phyloP scores from a whole-genome alignment of 1,140 invertebrate species.

The Apis cerana region DNA sequence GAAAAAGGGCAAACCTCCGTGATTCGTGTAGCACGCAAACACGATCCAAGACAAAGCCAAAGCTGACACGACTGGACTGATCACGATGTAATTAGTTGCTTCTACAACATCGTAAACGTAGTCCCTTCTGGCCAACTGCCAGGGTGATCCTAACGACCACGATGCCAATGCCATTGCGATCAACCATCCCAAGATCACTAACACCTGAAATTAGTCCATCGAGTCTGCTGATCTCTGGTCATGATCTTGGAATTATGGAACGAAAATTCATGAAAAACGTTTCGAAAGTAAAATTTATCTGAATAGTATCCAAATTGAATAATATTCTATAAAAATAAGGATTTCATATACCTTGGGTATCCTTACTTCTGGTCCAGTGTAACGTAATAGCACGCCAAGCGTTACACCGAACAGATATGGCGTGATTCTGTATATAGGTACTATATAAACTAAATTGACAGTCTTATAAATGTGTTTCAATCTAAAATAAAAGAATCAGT shows the following conservation, averaged over 20 bases:
- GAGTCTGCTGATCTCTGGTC: slow-evolving; percentile 15
- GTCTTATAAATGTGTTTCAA: slow-evolving; percentile 86
- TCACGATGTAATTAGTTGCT: slow-evolving; percentile 84
- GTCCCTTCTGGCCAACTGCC: slow-evolving; percentile 81
- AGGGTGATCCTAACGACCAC: slow-evolving; percentile 84
- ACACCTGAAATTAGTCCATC: slow-evolving; percentile 73
- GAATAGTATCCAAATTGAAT: too few species aligned
- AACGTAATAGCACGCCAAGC: slow-evolving; percentile 83
- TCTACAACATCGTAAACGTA: slow-evolving; percentile 84
- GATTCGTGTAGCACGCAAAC: slow-evolving; percentile 83
- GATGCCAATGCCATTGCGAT: slow-evolving; percentile 79
- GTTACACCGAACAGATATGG: slow-evolving; percentile 85
- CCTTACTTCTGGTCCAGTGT: slow-evolving; percentile 76
- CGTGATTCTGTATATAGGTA: slow-evolving; percentile 84
- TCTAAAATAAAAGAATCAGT: slow-evolving; percentile 74
- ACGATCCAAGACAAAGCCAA: slow-evolving; percentile 85
- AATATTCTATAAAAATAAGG: too few species aligned
- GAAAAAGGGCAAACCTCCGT: slow-evolving; percentile 79
- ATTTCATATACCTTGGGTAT: slow-evolving; percentile 74
- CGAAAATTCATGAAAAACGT: neutral
- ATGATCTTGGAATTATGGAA: slow-evolving; percentile 6
- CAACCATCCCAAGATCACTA: slow-evolving; percentile 82
- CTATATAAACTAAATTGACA: slow-evolving; percentile 84
- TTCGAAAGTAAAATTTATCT: too few species aligned
- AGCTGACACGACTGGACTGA: slow-evolving; percentile 84